Conservation (phyloP, 2,797 vertebrate species). For the Microchirus variegatus region DNA sequence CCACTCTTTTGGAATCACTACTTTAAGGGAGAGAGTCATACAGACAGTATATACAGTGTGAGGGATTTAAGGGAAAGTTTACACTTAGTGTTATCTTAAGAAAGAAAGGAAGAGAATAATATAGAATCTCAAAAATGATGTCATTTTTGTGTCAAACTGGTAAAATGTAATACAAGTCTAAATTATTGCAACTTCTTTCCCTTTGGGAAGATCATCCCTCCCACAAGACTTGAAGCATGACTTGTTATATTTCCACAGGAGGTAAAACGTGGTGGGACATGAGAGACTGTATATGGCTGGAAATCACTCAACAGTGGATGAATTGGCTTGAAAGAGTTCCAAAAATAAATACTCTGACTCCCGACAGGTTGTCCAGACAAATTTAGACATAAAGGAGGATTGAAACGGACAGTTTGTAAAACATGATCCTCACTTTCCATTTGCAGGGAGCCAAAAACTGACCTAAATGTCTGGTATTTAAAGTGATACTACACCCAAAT, state of each 20-base stretch:
- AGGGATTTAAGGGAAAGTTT: neutral
- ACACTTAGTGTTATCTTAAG: no score
- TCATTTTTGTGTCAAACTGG: neutral
- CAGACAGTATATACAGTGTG: neutral
- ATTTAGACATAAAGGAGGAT: conserved; percentile 20
- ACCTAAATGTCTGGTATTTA: neutral
- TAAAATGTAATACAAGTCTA: neutral
- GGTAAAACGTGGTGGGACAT: conserved; percentile 25
- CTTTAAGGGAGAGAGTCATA: neutral
- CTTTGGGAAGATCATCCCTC: conserved; percentile 27
- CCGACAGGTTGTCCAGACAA: conserved; percentile 12
- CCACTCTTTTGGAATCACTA: no score
- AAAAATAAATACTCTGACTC: conserved; percentile 36
- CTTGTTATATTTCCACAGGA: conserved; percentile 47
- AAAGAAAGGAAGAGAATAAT: no score
- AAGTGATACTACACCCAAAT: neutral
- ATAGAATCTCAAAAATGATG: no score
- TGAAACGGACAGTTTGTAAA: neutral
- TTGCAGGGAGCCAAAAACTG: no score
- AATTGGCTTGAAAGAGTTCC: conserved; percentile 36
- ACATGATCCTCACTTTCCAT: no score
- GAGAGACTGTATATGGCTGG: conserved; percentile 13
- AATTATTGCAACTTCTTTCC: conserved; percentile 12
- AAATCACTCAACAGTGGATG: conserved; percentile 22
- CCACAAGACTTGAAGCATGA: conserved; percentile 31